Evolutionary conservation across 2,797 vertebrate species (phyloP).

Genomic region (Sandelia bainsii): DNA sequence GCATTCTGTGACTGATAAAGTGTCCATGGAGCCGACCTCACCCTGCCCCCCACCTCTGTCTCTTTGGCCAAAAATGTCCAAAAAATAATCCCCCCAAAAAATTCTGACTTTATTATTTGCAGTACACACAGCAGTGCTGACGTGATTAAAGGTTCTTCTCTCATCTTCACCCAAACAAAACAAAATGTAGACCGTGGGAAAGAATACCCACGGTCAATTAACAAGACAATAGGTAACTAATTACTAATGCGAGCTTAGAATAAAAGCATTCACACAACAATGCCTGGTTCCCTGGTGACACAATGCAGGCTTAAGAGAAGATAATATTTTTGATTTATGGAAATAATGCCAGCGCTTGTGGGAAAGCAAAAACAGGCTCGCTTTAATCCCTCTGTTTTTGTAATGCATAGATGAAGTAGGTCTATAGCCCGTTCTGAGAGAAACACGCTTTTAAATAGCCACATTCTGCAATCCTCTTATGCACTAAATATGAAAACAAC

Average conservation of each 20-base stretch:
- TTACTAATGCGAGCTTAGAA: constrained; percentile 64
- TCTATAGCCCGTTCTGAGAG: constrained; percentile 54
- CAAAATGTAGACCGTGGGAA: constrained; percentile 75
- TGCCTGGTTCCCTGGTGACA: constrained; percentile 41
- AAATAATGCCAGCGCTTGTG: constrained; percentile 69
- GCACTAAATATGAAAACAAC: constrained; percentile 72
- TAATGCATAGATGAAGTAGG: constrained; percentile 65
- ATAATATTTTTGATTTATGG: constrained; percentile 57
- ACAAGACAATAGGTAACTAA: constrained; percentile 68
- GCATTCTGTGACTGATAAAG: constrained; percentile 39
- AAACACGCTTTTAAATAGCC: constrained; percentile 69
- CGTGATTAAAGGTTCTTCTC: constrained; percentile 22
- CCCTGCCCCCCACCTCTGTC: constrained; percentile 15
- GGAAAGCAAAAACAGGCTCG: constrained; percentile 60
- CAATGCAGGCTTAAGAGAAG: constrained; percentile 50
- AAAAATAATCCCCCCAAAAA: not conserved
- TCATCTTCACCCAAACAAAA: constrained; percentile 19
- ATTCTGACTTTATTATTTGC: constrained; percentile 13
- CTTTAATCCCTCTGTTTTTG: constrained; percentile 74
- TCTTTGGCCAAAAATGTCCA: constrained; percentile 7
- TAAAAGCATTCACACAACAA: constrained; percentile 67
- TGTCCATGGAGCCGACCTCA: constrained; percentile 37
- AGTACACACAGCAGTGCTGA: constrained; percentile 2
- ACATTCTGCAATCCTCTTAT: constrained; percentile 75
- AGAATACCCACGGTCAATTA: constrained; percentile 64